phyloP scores from a whole-genome alignment of 2,888 invertebrate species.

The Polydrusus tereticollis region DNA sequence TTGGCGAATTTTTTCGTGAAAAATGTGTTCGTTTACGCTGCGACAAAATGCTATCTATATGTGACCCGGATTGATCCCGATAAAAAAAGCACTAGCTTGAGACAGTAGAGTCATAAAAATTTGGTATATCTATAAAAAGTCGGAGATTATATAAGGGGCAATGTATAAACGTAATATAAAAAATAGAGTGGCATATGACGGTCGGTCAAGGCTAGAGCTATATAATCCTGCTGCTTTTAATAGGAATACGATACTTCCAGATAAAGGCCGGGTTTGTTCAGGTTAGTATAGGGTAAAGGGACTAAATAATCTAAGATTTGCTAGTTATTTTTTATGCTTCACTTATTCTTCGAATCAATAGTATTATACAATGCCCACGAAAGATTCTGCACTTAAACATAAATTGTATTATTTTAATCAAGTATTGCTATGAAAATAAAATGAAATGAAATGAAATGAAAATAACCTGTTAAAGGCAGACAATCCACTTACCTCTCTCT shows the following conservation, averaged over 20 bases:
- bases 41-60: slow-evolving; percentile 20
- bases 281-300: background rate
- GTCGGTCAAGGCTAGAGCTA: slow-evolving; percentile 3
- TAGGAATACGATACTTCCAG: background rate
- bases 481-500: too few relatives aligned
- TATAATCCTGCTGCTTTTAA: background rate
- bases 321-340: background rate
- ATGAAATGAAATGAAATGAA: too few relatives aligned
- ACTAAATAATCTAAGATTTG: background rate
- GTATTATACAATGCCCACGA: too few relatives aligned
- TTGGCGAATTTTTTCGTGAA: slow-evolving; percentile 28
- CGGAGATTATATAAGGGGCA: slow-evolving; percentile 10
- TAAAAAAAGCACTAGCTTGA: slow-evolving; percentile 18
- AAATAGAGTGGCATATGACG: slow-evolving; percentile 10
- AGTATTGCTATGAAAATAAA: too few relatives aligned
- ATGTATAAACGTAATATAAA: slow-evolving; percentile 6
- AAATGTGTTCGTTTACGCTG: slow-evolving; percentile 26
- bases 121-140: slow-evolving; percentile 22
- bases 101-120: slow-evolving; percentile 19
- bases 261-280: background rate
- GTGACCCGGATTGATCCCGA: slow-evolving; percentile 19
- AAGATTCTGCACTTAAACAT: too few relatives aligned
- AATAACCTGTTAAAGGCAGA: too few relatives aligned
- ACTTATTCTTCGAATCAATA: too few relatives aligned
- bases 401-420: too few relatives aligned